These are phyloP conservation scores for Phortica okadai DNA, from an alignment of 2,888 invertebrate genomes.

Conservation along the genomic window DNA sequence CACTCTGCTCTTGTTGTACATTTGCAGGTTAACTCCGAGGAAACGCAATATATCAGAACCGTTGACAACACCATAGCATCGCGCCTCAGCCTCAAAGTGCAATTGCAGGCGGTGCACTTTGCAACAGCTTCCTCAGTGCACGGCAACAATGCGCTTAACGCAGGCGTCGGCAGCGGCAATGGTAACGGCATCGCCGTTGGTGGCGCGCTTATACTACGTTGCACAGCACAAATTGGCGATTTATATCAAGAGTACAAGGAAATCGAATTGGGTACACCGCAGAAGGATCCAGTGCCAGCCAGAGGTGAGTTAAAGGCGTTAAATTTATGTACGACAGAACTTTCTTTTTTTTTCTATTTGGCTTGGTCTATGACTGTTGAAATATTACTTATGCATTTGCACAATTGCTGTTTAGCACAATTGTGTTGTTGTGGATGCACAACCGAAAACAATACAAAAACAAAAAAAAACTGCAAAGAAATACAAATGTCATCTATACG, in stretches of 20 bases:
- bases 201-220: conserved; percentile 82
- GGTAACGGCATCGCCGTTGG: conserved; percentile 52
- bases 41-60: conserved; percentile 74
- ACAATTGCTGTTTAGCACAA: not conserved
- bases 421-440: not conserved
- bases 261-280: conserved; percentile 83
- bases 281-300: conserved; percentile 85
- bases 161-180: conserved; percentile 46
- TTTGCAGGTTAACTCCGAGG: conserved; percentile 72
- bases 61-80: conserved; percentile 75
- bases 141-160: conserved; percentile 36
- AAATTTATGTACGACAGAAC: conserved; percentile 18
- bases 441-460: too few species aligned
- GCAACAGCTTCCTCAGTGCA: conserved; percentile 42
- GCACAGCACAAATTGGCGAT: conserved; percentile 83
- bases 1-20: conserved; percentile 28
- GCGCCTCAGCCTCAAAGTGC: conserved; percentile 74
- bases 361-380: not conserved
- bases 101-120: conserved; percentile 76
- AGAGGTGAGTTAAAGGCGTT: conserved; percentile 80
- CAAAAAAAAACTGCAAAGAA: too few species aligned
- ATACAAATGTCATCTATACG: too few species aligned
- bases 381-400: conserved; percentile 22
- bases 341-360: not conserved
- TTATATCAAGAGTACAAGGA: conserved; percentile 84